phyloP scores from a whole-genome alignment of 1,140 invertebrate species.

The Trachymyrmex cornetzi region DNA sequence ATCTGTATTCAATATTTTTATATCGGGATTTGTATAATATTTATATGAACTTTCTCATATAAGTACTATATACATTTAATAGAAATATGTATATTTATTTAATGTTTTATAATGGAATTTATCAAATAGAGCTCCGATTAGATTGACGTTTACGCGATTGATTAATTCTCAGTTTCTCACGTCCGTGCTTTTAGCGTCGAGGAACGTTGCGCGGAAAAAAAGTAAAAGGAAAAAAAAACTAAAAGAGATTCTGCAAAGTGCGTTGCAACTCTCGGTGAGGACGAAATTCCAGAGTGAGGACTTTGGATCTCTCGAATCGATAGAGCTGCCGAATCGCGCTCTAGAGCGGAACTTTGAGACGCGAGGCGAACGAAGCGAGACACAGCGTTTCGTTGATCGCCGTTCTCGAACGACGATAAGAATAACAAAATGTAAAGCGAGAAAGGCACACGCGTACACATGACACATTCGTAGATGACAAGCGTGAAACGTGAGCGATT shows the following conservation, averaged over 20 bases:
- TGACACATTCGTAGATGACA: conserved; percentile 67
- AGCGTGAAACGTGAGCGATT: conserved; percentile 68
- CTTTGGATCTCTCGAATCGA: conserved; percentile 30
- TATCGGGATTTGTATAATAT: conserved; percentile 34
- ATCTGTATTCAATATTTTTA: conserved; percentile 44
- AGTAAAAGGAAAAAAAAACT: background rate
- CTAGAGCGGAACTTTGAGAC: conserved; percentile 27
- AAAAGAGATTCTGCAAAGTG: background rate
- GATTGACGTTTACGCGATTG: conserved; percentile 10
- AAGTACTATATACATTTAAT: conserved; percentile 29
- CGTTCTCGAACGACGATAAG: background rate
- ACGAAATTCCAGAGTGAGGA: conserved; percentile 30
- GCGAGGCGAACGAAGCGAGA: background rate
- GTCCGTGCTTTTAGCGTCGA: background rate
- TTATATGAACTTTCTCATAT: conserved; percentile 30
- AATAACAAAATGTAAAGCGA: conserved; percentile 30
- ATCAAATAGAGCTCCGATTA: conserved; percentile 24
- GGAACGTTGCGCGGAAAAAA: background rate
- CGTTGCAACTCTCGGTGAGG: too few species aligned
- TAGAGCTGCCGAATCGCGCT: conserved; percentile 33
- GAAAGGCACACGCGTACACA: conserved; percentile 29
- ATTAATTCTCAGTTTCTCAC: conserved; percentile 32
- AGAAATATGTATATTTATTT: conserved; percentile 27
- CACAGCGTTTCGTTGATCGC: background rate
- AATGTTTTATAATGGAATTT: conserved; percentile 46